A percentile compares a stretch with the other conserved stretches of the same genome.
phyloP scores from a whole-genome alignment of 2,888 invertebrate genomes.

The Ochropleura leucogaster region DNA sequence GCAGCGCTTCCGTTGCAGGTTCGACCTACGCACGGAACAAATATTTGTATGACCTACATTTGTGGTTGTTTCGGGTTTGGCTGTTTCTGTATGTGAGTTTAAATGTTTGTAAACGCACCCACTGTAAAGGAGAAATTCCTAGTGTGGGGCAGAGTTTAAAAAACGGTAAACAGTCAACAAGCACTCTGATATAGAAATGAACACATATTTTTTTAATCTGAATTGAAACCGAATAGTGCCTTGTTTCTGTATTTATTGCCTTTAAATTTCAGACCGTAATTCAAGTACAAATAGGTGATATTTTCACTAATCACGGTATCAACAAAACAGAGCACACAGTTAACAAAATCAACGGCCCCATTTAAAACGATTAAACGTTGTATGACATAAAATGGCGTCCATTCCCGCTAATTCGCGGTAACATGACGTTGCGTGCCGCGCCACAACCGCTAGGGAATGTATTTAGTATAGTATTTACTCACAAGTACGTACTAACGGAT shows the following conservation, averaged over 20 bases:
- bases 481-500: slow-evolving; percentile 33
- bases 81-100: no score
- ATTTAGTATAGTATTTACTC: slow-evolving; percentile 43
- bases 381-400: slow-evolving; percentile 34
- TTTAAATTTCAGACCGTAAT: background rate
- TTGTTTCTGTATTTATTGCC: background rate
- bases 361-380: slow-evolving; percentile 33
- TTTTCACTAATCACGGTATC: slow-evolving; percentile 9
- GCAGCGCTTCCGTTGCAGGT: no score
- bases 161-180: no score
- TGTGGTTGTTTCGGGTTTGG: no score
- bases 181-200: no score
- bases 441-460: slow-evolving; percentile 40
- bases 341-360: slow-evolving; percentile 40
- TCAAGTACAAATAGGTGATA: background rate
- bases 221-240: background rate
- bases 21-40: no score
- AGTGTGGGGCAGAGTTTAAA: no score
- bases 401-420: slow-evolving; percentile 41
- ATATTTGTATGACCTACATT: no score
- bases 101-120: no score
- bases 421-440: slow-evolving; percentile 38
- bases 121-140: no score
- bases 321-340: slow-evolving; percentile 1
- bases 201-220: no score